Base-by-base conservation (phyloP, 2,888 invertebrate species). In the Biston stratarius region DNA sequence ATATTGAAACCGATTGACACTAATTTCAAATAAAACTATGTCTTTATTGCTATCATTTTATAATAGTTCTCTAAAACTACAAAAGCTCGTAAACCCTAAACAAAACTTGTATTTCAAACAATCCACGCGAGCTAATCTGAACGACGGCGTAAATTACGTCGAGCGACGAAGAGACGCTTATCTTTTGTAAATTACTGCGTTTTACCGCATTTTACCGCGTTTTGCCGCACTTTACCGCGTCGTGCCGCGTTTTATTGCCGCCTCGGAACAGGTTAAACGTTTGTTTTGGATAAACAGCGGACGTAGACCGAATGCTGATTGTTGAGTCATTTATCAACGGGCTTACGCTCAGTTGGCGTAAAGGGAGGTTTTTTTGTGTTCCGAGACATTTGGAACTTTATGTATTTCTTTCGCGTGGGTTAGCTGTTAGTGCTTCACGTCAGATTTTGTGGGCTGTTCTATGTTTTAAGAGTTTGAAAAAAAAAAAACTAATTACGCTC, bases 171-270 rank as follows among this genome's bases (percentile, higher is more conserved):
- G 77, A 76, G 77, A 76, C 77, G 77, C 83, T 83, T 83, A 83
- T 83, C 83, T 83, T 82, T 83, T 80, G 76, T 76, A 83, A 83
- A 82, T 83, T 82, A 81, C 80, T 76, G 80, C 80, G 69, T 71
- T 75, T 64, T 61, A 64, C 71, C 72, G 64, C 64, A 58, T 64
- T 70, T 71, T 72, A 67, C 47, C 66, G 66, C 66, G 61, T 64
- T 64, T 66, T 66, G 62, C 51, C 61, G 61, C 51, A 51, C 57
- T 67, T 67, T 61, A 61, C 61, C 61, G 47, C 60, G 52, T 48
- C 53, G 58, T 57, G 53, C 52, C 58, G 60, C 71, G 63, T 71
- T 71, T 71, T 72, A 72, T 67, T 65, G 66, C 64, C 58, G 58
- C 51, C 71, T 69, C 56, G 63, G 67, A 64, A 51, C 58, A 56